phyloP scores from a whole-genome alignment of 2,797 vertebrate genomes.

The Sebastes taczanowskii region DNA sequence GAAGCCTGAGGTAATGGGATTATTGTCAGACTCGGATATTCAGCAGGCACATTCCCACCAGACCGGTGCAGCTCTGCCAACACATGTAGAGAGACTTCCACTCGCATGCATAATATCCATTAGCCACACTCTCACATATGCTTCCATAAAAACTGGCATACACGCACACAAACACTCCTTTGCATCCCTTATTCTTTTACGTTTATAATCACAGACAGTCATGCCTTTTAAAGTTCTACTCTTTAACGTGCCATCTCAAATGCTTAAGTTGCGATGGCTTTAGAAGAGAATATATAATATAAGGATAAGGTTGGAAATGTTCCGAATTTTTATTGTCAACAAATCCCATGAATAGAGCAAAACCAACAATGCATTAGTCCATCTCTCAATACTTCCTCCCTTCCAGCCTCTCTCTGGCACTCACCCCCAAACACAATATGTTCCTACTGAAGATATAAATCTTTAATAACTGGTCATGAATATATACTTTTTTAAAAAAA shows the following conservation, averaged over 20 bases:
- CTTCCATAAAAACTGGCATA: conserved; percentile 24
- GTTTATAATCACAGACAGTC: conserved; percentile 1
- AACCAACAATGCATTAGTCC: not conserved
- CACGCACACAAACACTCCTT: not conserved
- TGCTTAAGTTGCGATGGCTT: not conserved
- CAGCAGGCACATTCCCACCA: conserved; percentile 21
- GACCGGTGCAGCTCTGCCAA: conserved; percentile 21
- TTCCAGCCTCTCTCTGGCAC: not conserved
- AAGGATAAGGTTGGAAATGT: not conserved
- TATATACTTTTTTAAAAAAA: not conserved
- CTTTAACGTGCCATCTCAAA: not conserved
- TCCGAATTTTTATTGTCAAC: not conserved
- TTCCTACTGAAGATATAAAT: not conserved
- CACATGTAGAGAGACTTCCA: conserved; percentile 23
- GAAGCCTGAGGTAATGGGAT: conserved; percentile 44
- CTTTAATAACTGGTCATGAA: not conserved
- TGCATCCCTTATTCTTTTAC: conserved; percentile 1
- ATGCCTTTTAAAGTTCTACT: not conserved
- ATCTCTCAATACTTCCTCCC: not conserved
- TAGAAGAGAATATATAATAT: not conserved
- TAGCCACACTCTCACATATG: conserved; percentile 20
- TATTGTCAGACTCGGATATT: conserved; percentile 41
- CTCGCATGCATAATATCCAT: conserved; percentile 33
- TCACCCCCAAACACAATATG: not conserved
- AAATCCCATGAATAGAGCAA: not conserved